Conservation (phyloP, 2,888 invertebrate genomes). For the Thecophora atra region DNA sequence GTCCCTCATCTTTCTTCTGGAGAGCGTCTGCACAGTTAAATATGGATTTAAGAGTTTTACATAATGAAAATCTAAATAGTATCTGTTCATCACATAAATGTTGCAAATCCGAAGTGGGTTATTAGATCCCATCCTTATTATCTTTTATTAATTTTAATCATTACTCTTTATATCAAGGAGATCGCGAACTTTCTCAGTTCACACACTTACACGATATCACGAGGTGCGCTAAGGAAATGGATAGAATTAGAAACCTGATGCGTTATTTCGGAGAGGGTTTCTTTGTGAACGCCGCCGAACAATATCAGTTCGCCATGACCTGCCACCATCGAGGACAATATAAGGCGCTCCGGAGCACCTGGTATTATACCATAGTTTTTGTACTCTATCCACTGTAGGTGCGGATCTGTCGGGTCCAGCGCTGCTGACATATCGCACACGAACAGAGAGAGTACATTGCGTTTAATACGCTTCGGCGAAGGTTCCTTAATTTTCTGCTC, state of each 20-base stretch:
- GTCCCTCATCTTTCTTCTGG: neutral
- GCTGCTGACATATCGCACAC: slow-evolving; percentile 84
- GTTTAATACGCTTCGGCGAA: slow-evolving; percentile 71
- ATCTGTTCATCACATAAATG: slow-evolving; percentile 31
- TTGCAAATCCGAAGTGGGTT: slow-evolving; percentile 12
- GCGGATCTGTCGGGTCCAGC: slow-evolving; percentile 70
- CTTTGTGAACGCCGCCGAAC: slow-evolving; percentile 95
- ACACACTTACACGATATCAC: slow-evolving; percentile 71
- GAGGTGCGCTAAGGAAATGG: slow-evolving; percentile 79
- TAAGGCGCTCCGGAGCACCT: slow-evolving; percentile 86
- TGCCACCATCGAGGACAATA: slow-evolving; percentile 87
- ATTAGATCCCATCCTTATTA: neutral
- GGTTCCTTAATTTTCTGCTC: slow-evolving; percentile 59
- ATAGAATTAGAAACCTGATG: slow-evolving; percentile 81
- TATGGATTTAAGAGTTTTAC: neutral
- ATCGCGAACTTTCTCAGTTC: neutral
- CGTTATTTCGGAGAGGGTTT: slow-evolving; percentile 71
- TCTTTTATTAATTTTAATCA: neutral
- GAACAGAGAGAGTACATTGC: slow-evolving; percentile 82
- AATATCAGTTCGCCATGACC: slow-evolving; percentile 93
- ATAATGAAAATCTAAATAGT: slow-evolving; percentile 6
- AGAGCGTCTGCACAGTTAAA: too few species aligned
- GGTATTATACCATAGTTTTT: slow-evolving; percentile 73
- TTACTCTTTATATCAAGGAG: neutral
- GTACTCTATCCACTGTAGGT: slow-evolving; percentile 64